Evolutionary conservation across 2,888 invertebrate species (phyloP).

Genomic region (Girardia tigrina): DNA sequence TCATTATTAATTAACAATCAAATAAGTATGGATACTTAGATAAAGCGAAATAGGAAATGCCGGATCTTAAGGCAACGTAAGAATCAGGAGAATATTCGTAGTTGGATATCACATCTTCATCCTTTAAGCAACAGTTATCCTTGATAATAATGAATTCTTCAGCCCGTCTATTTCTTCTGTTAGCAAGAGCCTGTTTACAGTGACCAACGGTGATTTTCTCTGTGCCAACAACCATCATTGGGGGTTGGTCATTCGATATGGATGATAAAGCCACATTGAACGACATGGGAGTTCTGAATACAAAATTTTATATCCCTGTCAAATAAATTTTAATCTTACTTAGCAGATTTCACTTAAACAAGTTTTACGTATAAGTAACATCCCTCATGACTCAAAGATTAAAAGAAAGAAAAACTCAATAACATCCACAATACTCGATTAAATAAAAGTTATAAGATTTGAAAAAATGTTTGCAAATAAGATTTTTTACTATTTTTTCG

Average conservation of each 20-base stretch:
- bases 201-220: background rate
- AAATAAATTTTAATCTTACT: too few relatives aligned
- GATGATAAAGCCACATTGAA: background rate
- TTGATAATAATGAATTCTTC: background rate
- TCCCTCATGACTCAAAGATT: too few relatives aligned
- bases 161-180: background rate
- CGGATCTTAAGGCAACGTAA: background rate
- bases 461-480: too few relatives aligned
- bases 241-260: background rate
- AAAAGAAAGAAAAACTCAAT: too few relatives aligned
- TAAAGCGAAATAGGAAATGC: background rate
- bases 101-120: background rate
- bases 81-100: conserved; percentile 20
- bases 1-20: too few relatives aligned
- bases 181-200: background rate
- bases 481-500: too few relatives aligned
- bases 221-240: conserved; percentile 9
- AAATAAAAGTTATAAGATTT: too few relatives aligned
- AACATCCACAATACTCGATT: too few relatives aligned
- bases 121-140: background rate
- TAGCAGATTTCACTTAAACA: too few relatives aligned
- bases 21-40: too few relatives aligned
- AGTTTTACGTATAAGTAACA: too few relatives aligned
- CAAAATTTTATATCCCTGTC: too few relatives aligned
- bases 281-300: background rate